Evolutionary conservation across 2,113 vertebrate species (phyloP).

Genomic region (Lates calcarifer): DNA sequence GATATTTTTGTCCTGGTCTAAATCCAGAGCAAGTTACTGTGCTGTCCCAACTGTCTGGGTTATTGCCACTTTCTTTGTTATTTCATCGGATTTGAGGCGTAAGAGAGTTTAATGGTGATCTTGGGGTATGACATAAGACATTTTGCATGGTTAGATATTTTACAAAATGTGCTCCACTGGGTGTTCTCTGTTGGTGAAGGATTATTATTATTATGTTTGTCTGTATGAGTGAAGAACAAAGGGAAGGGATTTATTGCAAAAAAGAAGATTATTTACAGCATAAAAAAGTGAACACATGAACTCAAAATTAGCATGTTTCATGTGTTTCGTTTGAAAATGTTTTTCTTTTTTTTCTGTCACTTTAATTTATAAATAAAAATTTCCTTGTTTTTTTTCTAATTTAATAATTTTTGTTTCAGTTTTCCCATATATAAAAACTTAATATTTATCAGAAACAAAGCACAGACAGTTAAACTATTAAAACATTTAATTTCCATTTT

Average conservation of each 20-base stretch:
- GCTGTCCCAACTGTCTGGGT: not conserved
- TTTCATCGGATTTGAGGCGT: not conserved
- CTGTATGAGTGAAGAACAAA: slow-evolving; percentile 8
- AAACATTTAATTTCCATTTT: too few relatives aligned
- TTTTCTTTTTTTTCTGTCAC: too few relatives aligned
- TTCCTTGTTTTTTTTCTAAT: not conserved
- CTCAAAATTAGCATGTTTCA: not conserved
- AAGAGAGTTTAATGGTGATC: not conserved
- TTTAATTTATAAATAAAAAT: too few relatives aligned
- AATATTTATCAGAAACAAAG: not conserved
- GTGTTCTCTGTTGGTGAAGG: not conserved
- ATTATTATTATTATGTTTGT: not conserved
- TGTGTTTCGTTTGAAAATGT: not conserved
- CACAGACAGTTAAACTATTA: not conserved
- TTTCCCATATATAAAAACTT: not conserved
- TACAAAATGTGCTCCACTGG: not conserved
- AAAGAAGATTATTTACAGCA: not conserved
- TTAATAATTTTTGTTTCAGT: not conserved
- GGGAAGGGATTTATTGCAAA: too few relatives aligned
- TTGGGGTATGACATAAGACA: not conserved
- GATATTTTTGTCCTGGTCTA: slow-evolving; percentile 27
- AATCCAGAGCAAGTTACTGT: slow-evolving; percentile 1
- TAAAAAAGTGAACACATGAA: not conserved
- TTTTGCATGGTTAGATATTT: not conserved
- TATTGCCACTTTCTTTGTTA: not conserved